A percentile compares a stretch with the other conserved stretches of the same genome.
Evolutionary conservation across 2,113 vertebrate genomes (phyloP).

Genomic region (Pelusios castaneus): DNA sequence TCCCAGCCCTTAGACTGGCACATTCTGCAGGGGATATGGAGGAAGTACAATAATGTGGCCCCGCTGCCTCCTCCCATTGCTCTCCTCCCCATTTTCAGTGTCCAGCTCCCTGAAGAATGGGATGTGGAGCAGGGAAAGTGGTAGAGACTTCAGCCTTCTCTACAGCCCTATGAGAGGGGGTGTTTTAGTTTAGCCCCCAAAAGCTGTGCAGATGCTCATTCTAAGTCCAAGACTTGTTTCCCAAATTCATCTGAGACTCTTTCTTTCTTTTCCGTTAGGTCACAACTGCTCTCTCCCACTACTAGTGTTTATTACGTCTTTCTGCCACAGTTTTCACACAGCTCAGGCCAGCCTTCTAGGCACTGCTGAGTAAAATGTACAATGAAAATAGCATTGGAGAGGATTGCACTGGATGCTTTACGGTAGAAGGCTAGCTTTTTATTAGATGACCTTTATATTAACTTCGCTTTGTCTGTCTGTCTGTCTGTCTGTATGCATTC

Average conservation of each 20-base stretch:
- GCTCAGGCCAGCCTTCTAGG: background rate
- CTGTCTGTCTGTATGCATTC: too few species aligned
- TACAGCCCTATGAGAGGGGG: background rate
- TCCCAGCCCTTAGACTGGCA: background rate
- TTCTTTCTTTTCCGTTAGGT: background rate
- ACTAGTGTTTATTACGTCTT: background rate
- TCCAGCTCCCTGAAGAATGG: background rate
- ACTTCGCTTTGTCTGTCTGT: too few species aligned
- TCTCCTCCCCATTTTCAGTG: background rate
- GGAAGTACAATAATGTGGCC: background rate
- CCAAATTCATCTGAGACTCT: background rate
- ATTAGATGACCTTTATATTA: too few species aligned
- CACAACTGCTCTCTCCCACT: background rate
- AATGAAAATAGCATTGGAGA: background rate
- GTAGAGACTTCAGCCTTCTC: background rate
- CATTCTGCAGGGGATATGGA: accelerated
- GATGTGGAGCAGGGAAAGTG: background rate
- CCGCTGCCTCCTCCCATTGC: background rate
- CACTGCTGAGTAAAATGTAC: background rate
- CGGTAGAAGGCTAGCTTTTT: background rate
- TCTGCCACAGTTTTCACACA: background rate
- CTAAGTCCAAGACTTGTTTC: background rate
- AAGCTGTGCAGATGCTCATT: background rate
- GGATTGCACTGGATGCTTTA: background rate
- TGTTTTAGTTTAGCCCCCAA: background rate